Evolutionary conservation across 2,888 invertebrate genomes (phyloP), one percentile per base, ranked within the genome.

Genomic region (Adineta ricciae): DNA sequence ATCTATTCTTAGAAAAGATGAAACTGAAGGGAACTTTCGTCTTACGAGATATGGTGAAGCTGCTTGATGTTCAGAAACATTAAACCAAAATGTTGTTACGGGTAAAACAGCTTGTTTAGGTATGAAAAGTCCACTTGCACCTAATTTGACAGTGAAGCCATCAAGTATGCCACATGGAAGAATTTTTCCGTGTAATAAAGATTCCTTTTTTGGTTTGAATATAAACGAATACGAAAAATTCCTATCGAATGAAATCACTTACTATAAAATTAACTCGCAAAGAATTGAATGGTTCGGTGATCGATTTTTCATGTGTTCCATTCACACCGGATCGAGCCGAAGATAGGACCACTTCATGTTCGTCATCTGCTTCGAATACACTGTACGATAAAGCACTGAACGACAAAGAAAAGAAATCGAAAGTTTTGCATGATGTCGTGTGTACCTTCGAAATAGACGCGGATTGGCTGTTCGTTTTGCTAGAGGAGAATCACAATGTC

Each of bases 31-130:
- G 1, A 27, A 14, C 19, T 4, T 46, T 72, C 21, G 83, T 87
- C 93, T 92, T 90, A 97, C 97, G 93, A 97, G 93, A 90, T 97
- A 97, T 19, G 97, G 97, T 84, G 96, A 95, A 86, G 96, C 96
- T 87, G 96, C 94, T 90, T 94, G 94, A 89, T 95, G 94, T 86
- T 91, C 91, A 54, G 95, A 95, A 50, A 97, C 93, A 90, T 96
- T 96, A 92, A 97, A 97, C 89, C 90, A 90, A 92, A 95, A 96
- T 87, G 97, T 95, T 64, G 95, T 95, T 88, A 97, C 96, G 56
- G 97, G 96, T 89, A 96, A 93, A 86, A 94, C 93, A 87, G 94
- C 92, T 91, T 97, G 97, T 86, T 94, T 94, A 27, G 97, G 96
- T 89, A 96, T 96, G 92, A 97, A 97, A 0, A 94, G 93, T n/a